Percentiles rank a stretch among this genome's conserved stretches.
phyloP scores from a whole-genome alignment of 1,140 invertebrate species.

The Hermatobates lingyangjiaoensis region DNA sequence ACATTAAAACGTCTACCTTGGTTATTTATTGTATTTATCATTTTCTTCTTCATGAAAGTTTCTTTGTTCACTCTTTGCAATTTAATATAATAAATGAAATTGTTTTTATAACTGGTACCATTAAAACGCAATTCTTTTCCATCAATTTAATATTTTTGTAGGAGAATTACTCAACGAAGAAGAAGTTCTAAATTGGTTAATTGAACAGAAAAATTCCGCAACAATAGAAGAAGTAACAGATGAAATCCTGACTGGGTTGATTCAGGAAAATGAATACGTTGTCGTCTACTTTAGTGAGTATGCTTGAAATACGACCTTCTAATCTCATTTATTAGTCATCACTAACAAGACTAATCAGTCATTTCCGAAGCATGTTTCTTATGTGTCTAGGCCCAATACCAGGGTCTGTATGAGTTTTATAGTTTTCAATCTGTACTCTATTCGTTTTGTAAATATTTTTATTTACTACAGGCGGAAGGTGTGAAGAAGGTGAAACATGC shows the following conservation, averaged over 20 bases:
- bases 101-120: too few species aligned
- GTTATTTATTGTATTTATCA: too few species aligned
- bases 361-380: neutral
- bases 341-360: too few species aligned
- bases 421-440: too few species aligned
- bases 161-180: slow-evolving; percentile 79
- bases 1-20: too few species aligned
- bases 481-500: slow-evolving; percentile 69
- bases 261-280: slow-evolving; percentile 81
- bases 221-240: slow-evolving; percentile 90
- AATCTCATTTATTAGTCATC: neutral
- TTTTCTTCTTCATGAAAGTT: too few species aligned
- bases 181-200: slow-evolving; percentile 73
- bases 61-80: too few species aligned
- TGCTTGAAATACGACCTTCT: neutral
- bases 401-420: too few species aligned
- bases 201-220: slow-evolving; percentile 74
- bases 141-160: slow-evolving; percentile 18
- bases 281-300: slow-evolving; percentile 79
- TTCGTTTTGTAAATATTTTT: too few species aligned
- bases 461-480: slow-evolving; percentile 55
- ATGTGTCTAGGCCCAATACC: too few species aligned
- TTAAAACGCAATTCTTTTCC: too few species aligned
- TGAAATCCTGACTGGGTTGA: slow-evolving; percentile 69
- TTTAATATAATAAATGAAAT: too few species aligned